Percentiles rank a stretch among this genome's conserved stretches.
phyloP scores from a whole-genome alignment of 2,113 vertebrate species.

The Pseudorasbora parva region DNA sequence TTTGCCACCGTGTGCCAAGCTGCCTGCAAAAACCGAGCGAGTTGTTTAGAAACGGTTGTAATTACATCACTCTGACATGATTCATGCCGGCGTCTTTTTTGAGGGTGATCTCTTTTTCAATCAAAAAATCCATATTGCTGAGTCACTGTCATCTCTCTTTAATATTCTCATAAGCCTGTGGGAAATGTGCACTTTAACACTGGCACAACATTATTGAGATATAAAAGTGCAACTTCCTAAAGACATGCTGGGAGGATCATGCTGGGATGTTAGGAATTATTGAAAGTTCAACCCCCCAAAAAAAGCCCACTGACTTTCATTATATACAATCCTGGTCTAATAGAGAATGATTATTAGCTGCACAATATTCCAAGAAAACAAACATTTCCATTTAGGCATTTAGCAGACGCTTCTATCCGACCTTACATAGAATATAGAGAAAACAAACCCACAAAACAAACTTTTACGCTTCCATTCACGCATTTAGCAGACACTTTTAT shows the following conservation, averaged over 20 bases:
- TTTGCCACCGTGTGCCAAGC: neutral
- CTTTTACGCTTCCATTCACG: neutral
- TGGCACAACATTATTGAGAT: neutral
- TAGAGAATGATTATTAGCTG: neutral
- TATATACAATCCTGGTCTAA: neutral
- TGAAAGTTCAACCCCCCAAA: too few species aligned
- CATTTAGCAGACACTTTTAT: neutral
- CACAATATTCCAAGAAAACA: neutral
- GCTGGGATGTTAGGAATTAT: neutral
- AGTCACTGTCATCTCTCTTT: neutral
- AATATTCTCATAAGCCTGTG: neutral
- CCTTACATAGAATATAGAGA: neutral
- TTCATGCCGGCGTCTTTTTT: neutral
- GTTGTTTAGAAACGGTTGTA: neutral
- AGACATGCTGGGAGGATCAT: neutral
- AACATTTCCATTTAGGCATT: neutral
- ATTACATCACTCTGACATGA: conserved; percentile 1
- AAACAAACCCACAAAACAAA: neutral
- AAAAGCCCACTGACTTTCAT: neutral
- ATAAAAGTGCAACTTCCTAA: neutral
- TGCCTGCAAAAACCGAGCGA: neutral
- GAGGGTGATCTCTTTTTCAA: conserved; percentile 5
- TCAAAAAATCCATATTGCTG: neutral
- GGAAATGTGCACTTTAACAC: neutral
- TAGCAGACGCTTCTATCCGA: neutral